Conservation (phyloP, 2,888 invertebrate genomes). For the Tachina fera region DNA sequence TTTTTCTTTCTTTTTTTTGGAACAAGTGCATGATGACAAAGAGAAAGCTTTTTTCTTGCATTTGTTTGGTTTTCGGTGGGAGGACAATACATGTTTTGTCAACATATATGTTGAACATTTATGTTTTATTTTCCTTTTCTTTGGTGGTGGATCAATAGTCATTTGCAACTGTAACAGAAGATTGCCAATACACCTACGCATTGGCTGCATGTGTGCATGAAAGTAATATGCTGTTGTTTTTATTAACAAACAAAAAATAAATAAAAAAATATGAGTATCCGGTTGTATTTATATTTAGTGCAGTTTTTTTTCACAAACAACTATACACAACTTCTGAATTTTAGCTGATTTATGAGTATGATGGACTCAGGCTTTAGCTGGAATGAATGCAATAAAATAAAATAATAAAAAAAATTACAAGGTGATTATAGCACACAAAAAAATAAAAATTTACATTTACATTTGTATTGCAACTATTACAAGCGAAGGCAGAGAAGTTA, state of each 20-base stretch:
- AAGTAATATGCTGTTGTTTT: slow-evolving; percentile 64
- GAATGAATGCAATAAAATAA: slow-evolving; percentile 17
- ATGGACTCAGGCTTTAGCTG: slow-evolving; percentile 76
- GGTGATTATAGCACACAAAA: slow-evolving; percentile 52
- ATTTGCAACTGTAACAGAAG: slow-evolving; percentile 57
- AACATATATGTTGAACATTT: slow-evolving; percentile 53
- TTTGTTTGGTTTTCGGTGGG: slow-evolving; percentile 37
- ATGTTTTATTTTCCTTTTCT: background rate
- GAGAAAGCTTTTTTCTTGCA: slow-evolving; percentile 52
- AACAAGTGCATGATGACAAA: slow-evolving; percentile 73
- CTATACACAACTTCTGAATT: slow-evolving; percentile 67
- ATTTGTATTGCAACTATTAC: slow-evolving; percentile 66
- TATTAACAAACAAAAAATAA: background rate
- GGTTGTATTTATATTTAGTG: slow-evolving; percentile 71
- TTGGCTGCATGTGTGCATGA: slow-evolving; percentile 33
- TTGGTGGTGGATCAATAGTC: slow-evolving; percentile 18
- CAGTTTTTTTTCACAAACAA: slow-evolving; percentile 38
- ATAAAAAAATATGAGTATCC: slow-evolving; percentile 74
- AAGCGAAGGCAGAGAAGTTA: slow-evolving; percentile 72
- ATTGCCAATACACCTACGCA: slow-evolving; percentile 56
- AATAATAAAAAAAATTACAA: slow-evolving; percentile 35
- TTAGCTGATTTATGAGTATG: slow-evolving; percentile 82
- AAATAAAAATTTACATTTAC: slow-evolving; percentile 52
- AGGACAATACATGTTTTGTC: slow-evolving; percentile 53
- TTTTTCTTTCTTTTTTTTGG: slow-evolving; percentile 69